A percentile compares a stretch with the other conserved stretches of the same genome.
phyloP scores from a whole-genome alignment of 2,888 invertebrate species.

The Acronicta leporina region DNA sequence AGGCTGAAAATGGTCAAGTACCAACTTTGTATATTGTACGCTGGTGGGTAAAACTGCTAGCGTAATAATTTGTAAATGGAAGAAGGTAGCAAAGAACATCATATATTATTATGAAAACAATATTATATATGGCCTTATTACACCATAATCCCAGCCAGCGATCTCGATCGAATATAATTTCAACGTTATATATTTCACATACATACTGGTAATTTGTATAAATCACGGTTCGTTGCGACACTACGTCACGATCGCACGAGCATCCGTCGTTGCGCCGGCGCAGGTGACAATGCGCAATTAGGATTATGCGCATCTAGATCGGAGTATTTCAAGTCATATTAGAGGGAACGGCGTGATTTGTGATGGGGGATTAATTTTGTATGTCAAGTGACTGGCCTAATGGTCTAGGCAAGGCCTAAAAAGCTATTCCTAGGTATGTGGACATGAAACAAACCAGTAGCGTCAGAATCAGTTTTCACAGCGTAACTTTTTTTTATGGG shows the following conservation, averaged over 20 bases:
- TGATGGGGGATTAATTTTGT: constrained; percentile 39
- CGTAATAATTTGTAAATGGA: too few relatives aligned
- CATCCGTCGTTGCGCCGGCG: constrained; percentile 52
- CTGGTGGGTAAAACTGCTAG: not conserved
- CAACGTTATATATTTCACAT: constrained; percentile 73
- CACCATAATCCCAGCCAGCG: constrained; percentile 41
- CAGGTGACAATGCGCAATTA: constrained; percentile 79
- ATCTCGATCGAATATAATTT: constrained; percentile 68
- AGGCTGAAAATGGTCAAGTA: not conserved
- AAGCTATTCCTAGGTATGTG: too few relatives aligned
- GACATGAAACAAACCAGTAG: too few relatives aligned
- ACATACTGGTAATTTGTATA: constrained; percentile 76
- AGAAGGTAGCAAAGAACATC: constrained; percentile 27
- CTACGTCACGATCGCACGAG: constrained; percentile 79
- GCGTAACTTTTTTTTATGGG: too few relatives aligned
- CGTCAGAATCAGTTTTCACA: too few relatives aligned
- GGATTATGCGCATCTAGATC: constrained; percentile 66
- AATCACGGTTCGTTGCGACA: constrained; percentile 75
- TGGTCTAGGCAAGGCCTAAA: constrained; percentile 13
- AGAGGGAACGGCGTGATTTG: constrained; percentile 37
- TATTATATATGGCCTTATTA: constrained; percentile 38
- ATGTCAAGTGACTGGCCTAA: constrained; percentile 16
- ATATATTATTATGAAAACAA: constrained; percentile 40
- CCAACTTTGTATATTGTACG: not conserved
- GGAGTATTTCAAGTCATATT: constrained; percentile 50